These are phyloP conservation scores for Meteorus sp. DNA, from an alignment of 1,140 invertebrate species.

Conservation along the genomic window DNA sequence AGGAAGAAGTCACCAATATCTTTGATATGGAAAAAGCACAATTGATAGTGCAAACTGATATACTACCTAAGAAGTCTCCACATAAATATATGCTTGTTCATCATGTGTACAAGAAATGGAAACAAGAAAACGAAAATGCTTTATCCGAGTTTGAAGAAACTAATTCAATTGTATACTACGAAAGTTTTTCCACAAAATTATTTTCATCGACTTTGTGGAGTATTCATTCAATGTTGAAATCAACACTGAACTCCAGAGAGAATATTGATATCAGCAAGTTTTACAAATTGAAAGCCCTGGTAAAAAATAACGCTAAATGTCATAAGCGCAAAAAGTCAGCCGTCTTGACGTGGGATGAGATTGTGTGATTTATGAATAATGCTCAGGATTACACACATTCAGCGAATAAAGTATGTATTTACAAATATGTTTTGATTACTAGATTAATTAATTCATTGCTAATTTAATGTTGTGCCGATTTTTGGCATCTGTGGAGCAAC, in stretches of 20 bases:
- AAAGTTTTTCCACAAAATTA: background rate
- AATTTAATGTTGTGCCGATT: conserved; percentile 19
- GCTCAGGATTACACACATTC: conserved; percentile 23
- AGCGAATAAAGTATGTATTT: conserved; percentile 10
- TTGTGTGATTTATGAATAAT: conserved; percentile 23
- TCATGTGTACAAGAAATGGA: background rate
- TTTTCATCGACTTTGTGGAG: background rate
- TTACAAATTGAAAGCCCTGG: conserved; percentile 24
- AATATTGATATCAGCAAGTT: conserved; percentile 24
- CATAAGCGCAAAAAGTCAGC: conserved; percentile 20
- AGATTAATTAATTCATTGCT: no score
- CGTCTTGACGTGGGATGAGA: conserved; percentile 19
- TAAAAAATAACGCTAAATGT: conserved; percentile 25
- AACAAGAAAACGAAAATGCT: background rate
- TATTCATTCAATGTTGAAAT: conserved; percentile 11
- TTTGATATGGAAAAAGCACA: background rate
- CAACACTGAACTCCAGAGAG: conserved; percentile 17
- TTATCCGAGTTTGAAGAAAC: background rate
- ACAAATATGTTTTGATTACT: background rate
- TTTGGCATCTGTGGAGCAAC: conserved; percentile 21
- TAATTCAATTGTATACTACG: conserved; percentile 8
- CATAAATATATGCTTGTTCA: background rate
- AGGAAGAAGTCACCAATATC: no score
- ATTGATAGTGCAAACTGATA: background rate
- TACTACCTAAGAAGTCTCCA: background rate